Evolutionary conservation across 2,797 vertebrate species (phyloP).

Genomic region (Acipenser transmontanus): DNA sequence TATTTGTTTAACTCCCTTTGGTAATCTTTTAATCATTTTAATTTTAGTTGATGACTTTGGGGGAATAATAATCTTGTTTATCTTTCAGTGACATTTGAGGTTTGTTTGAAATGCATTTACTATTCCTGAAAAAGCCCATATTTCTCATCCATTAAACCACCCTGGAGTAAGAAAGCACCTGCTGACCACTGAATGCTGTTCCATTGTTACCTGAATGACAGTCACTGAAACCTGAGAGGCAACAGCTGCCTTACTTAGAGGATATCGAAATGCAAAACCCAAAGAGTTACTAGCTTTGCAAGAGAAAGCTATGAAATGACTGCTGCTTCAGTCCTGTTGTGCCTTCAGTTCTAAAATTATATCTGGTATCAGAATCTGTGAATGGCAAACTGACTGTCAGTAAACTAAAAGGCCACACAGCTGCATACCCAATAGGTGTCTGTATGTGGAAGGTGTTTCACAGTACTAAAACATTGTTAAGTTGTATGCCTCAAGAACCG

Average conservation of each 20-base stretch:
- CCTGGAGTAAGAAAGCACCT: conserved; percentile 35
- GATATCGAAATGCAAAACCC: conserved; percentile 40
- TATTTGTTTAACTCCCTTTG: too few relatives aligned
- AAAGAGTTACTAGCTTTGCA: neutral
- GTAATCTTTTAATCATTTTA: too few relatives aligned
- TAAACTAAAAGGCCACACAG: too few relatives aligned
- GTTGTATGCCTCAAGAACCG: too few relatives aligned
- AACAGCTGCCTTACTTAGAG: conserved; percentile 47
- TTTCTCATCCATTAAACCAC: neutral
- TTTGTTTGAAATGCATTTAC: neutral
- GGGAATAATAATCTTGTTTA: too few relatives aligned
- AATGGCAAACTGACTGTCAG: too few relatives aligned
- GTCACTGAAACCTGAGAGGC: conserved; percentile 43
- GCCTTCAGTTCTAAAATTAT: conserved; percentile 38
- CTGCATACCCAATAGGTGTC: too few relatives aligned
- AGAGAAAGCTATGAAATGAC: conserved; percentile 5
- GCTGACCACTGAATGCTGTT: conserved; percentile 24
- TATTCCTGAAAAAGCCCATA: neutral
- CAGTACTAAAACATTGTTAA: too few relatives aligned
- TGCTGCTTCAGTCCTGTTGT: conserved; percentile 27
- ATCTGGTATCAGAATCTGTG: too few relatives aligned
- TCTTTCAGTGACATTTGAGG: too few relatives aligned
- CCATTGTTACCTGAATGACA: conserved; percentile 53
- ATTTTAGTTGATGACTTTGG: too few relatives aligned
- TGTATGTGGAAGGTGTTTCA: too few relatives aligned